Evolutionary conservation across 1,140 invertebrate species (phyloP).

Genomic region (Drosophila nigromelanica): DNA sequence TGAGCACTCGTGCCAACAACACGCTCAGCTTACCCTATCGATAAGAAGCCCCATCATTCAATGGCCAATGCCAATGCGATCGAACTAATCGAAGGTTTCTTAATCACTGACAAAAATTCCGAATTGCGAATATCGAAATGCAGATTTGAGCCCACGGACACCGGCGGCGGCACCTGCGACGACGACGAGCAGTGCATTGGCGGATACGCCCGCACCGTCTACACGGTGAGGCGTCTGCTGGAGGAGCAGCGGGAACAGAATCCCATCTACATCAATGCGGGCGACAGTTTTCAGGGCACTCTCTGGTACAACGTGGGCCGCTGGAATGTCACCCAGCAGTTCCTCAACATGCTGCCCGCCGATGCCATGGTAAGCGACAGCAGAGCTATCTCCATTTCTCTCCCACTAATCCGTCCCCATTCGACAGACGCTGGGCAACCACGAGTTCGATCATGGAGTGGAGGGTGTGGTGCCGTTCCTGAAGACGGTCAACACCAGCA

Average conservation of each 20-base stretch:
- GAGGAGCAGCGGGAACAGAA: slow-evolving; percentile 86
- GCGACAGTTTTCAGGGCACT: slow-evolving; percentile 94
- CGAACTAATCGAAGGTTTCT: too few species aligned
- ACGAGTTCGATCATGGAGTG: slow-evolving; percentile 94
- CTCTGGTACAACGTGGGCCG: slow-evolving; percentile 92
- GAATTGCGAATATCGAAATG: neutral
- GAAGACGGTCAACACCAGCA: slow-evolving; percentile 86
- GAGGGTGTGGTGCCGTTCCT: slow-evolving; percentile 91
- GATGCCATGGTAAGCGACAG: slow-evolving; percentile 89
- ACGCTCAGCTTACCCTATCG: neutral
- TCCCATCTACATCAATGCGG: slow-evolving; percentile 91
- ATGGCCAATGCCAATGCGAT: too few species aligned
- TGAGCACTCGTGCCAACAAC: neutral
- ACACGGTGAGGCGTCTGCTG: slow-evolving; percentile 85
- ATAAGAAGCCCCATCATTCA: neutral
- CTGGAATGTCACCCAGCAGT: slow-evolving; percentile 90
- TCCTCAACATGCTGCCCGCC: slow-evolving; percentile 90
- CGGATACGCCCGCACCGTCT: slow-evolving; percentile 89
- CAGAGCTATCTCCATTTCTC: neutral
- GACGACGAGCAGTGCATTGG: slow-evolving; percentile 86
- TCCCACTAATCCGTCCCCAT: neutral
- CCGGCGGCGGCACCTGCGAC: slow-evolving; percentile 86
- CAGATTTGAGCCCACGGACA: slow-evolving; percentile 89
- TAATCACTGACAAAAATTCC: neutral
- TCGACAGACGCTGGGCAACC: slow-evolving; percentile 92